A percentile compares a stretch with the other conserved stretches of the same genome.
Evolutionary conservation across 2,113 vertebrate genomes (phyloP).

Genomic region (Peromyscus maniculatus): DNA sequence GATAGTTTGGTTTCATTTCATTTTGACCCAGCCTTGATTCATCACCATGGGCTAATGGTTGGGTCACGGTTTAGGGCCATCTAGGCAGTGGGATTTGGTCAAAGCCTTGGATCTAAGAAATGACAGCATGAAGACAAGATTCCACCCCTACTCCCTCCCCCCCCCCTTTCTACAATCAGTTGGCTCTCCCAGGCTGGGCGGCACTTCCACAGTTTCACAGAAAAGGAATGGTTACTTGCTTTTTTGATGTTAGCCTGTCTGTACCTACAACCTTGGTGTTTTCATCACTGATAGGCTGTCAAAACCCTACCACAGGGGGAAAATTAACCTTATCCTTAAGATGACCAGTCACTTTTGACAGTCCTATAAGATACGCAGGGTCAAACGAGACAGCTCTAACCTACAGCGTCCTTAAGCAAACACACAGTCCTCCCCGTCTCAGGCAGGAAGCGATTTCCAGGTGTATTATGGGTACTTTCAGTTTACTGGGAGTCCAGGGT

Average conservation of each 20-base stretch:
- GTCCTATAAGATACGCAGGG: neutral
- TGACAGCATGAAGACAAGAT: neutral
- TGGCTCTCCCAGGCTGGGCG: rapidly evolving
- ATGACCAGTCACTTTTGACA: neutral
- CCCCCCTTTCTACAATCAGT: neutral
- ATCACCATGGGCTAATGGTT: neutral
- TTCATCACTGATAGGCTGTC: neutral
- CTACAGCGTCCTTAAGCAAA: neutral
- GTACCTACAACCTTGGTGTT: neutral
- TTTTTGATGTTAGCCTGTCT: neutral
- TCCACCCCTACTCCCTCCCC: no score
- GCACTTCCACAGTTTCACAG: neutral
- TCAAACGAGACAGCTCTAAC: neutral
- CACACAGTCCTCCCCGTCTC: neutral
- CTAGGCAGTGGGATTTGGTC: neutral
- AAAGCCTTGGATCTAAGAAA: neutral
- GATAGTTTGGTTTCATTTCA: neutral
- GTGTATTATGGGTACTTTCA: neutral
- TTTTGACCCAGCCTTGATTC: neutral
- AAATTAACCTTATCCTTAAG: slow-evolving; percentile 22
- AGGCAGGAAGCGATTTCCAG: neutral
- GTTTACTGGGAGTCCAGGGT: neutral
- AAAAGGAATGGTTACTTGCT: neutral
- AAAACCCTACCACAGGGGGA: neutral
- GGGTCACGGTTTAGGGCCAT: neutral